phyloP scores from a whole-genome alignment of 1,140 invertebrate species.

The Penaeus japonicus region DNA sequence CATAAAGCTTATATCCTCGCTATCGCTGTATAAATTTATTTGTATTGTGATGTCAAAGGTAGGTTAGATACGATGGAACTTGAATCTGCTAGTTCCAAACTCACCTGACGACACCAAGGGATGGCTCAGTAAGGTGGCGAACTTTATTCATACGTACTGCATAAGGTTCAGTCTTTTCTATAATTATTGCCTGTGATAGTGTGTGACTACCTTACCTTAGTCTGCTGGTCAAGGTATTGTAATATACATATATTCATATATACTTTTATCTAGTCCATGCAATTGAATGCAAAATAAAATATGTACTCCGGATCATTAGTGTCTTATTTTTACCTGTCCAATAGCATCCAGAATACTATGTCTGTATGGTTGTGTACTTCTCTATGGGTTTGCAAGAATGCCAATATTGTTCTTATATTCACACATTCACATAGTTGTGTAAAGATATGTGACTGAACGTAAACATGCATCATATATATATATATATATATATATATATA shows the following conservation, averaged over 20 bases:
- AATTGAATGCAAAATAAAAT: constrained; percentile 33
- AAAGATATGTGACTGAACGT: neutral
- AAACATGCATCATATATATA: neutral
- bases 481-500: neutral
- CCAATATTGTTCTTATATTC: neutral
- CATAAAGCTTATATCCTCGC: neutral
- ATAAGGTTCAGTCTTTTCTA: constrained; percentile 21
- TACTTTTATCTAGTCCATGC: constrained; percentile 23
- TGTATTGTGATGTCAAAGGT: neutral
- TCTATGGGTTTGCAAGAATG: neutral
- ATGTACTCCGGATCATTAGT: constrained; percentile 6
- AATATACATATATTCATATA: constrained; percentile 42
- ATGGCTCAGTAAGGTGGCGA: too few species aligned
- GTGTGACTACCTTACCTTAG: constrained; percentile 25
- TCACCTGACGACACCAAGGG: too few species aligned
- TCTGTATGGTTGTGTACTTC: too few species aligned
- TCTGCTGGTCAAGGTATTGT: constrained; percentile 31
- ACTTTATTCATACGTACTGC: neutral
- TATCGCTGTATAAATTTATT: neutral
- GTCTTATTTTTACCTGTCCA: neutral
- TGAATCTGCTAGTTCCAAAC: too few species aligned
- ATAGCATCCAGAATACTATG: too few species aligned
- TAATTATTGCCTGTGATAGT: constrained; percentile 27
- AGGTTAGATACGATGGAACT: neutral
- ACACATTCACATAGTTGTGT: neutral